Evolutionary conservation across 2,797 vertebrate species (phyloP), one percentile per base, ranked within the genome.

Genomic region (Crenichthys baileyi): DNA sequence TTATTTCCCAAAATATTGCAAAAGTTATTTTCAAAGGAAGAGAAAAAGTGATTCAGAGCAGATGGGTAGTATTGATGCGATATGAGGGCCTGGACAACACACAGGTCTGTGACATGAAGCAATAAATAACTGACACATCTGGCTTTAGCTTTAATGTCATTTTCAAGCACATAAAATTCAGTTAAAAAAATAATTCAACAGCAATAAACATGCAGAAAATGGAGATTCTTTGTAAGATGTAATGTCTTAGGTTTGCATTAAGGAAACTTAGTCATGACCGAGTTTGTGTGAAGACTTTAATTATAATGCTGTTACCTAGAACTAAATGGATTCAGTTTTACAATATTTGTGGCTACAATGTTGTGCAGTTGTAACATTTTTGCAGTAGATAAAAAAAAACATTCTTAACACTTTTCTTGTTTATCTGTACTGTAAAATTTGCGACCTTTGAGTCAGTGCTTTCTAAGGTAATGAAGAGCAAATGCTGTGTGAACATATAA

Each of bases 381-480:
- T 58, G 13, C n/a, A 26, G 53, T 18, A 61, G 48, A 48, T 63
- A 20, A 16, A 61, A 16, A 61, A 29, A 68, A 72, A 71, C 26
- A 1, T 48, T 60, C 46, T 48, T 39, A 31, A 3, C 16, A 71
- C 41, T 70, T 4, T 41, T 2, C 65, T 20, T 16, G 16, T 61
- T 7, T 36, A 73, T n/a, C 12, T 67, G 16, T 51, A 65, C 53
- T 20, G 53, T 60, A 24, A 41, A 61, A 73, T 36, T 2, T 36
- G 24, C 9, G 65, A 36, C 39, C 68, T 60, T 70, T 15, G 20
- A n/a, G 15, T 51, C 65, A 60, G 50, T 12, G 8, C 55, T 53
- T 71, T 18, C 7, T 72, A 79, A 81, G 67, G 5, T 51, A 56
- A 77, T 60, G 74, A 85, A 87, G 60, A 81, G 71, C 60, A 80